phyloP scores from a whole-genome alignment of 1,140 invertebrate species.

The Tribolium madens region DNA sequence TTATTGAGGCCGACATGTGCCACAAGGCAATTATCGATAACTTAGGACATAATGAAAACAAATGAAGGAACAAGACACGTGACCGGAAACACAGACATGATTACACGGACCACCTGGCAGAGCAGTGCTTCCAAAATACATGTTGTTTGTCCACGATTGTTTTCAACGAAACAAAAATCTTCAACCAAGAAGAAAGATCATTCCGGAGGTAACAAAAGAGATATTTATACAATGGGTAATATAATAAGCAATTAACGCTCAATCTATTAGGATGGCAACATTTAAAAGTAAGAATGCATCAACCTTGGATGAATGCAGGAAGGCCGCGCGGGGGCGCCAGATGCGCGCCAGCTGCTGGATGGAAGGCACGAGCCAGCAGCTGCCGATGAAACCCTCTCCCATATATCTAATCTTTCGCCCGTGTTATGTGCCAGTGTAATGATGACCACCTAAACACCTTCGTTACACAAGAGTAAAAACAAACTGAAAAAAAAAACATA shows the following conservation, averaged over 20 bases:
- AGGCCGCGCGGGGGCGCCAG: slow-evolving; percentile 45
- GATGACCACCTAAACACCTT: slow-evolving; percentile 29
- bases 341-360: slow-evolving; percentile 46
- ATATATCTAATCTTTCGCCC: slow-evolving; percentile 28
- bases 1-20: slow-evolving; percentile 29
- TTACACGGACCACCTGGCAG: slow-evolving; percentile 33
- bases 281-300: slow-evolving; percentile 19
- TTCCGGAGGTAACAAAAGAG: not conserved
- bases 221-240: not conserved
- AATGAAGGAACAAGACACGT: slow-evolving; percentile 43
- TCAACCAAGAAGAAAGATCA: too few relatives aligned
- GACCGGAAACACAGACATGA: slow-evolving; percentile 41
- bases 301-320: slow-evolving; percentile 41
- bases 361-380: slow-evolving; percentile 34
- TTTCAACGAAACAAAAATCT: not conserved
- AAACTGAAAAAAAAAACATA: not conserved
- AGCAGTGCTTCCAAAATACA: slow-evolving; percentile 18
- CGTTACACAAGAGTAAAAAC: not conserved
- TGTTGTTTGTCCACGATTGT: not conserved
- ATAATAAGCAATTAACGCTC: slow-evolving; percentile 1
- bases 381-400: slow-evolving; percentile 34
- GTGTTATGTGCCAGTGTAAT: slow-evolving; percentile 35
- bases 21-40: slow-evolving; percentile 39
- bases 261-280: slow-evolving; percentile 3
- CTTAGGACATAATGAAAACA: slow-evolving; percentile 41